Percentiles rank a stretch among this genome's conserved stretches.
Evolutionary conservation across 35 echinoderm and acorn worm species (phyloP).

Genomic region (Apostichopus californicus): DNA sequence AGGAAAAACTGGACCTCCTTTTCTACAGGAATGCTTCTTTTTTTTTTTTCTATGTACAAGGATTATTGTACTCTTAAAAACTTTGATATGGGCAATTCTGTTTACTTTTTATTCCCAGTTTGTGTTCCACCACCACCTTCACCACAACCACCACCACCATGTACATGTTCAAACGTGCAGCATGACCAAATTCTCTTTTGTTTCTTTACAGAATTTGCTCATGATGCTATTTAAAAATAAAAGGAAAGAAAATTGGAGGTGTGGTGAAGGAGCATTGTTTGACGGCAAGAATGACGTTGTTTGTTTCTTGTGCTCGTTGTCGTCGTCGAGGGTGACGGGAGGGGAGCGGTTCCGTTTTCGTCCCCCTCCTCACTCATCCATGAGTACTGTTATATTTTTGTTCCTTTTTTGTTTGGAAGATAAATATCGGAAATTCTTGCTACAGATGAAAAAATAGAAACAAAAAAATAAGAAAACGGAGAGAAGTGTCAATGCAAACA

Average conservation of each 20-base stretch:
- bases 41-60: constrained; percentile 44
- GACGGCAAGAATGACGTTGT: constrained; percentile 31
- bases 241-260: neutral
- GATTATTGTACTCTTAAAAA: neutral
- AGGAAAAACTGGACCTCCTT: constrained; percentile 24
- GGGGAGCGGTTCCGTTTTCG: neutral
- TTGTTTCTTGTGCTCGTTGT: constrained; percentile 34
- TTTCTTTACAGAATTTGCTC: constrained; percentile 36
- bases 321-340: neutral
- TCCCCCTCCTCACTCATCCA: neutral
- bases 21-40: constrained; percentile 26
- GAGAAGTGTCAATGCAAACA: constrained; percentile 53
- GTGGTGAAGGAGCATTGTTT: neutral
- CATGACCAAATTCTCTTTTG: constrained; percentile 28
- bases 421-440: constrained; percentile 56
- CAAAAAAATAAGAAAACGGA: constrained; percentile 58
- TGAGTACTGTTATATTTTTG: constrained; percentile 54
- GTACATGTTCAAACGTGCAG: constrained; percentile 27
- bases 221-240: neutral
- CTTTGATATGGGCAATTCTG: constrained; percentile 5
- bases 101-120: constrained; percentile 26
- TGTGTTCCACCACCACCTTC: neutral
- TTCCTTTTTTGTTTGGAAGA: constrained; percentile 18
- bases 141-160: constrained; percentile 28
- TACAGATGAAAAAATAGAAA: constrained; percentile 30